phyloP scores from a whole-genome alignment of 2,888 invertebrate species.

The Dorcus hopei region DNA sequence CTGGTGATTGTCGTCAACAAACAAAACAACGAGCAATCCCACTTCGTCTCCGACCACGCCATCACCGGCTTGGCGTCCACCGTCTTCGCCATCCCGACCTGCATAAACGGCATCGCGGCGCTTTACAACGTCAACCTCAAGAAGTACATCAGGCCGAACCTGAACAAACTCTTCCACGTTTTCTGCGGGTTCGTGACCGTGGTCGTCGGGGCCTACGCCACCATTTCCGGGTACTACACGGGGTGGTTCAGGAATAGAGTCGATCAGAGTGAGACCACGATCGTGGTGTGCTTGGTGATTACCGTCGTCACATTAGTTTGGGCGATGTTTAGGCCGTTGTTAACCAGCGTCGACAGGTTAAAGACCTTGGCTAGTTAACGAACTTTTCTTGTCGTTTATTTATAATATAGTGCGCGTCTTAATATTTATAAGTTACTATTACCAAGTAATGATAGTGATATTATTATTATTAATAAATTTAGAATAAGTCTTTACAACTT shows the following conservation, averaged over 20 bases:
- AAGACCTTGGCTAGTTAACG: constrained; percentile 10
- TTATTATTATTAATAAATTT: no score
- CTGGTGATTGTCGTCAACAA: constrained; percentile 37
- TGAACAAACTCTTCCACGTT: constrained; percentile 28
- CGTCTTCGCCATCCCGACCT: constrained; percentile 32
- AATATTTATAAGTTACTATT: not conserved
- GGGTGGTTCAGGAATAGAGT: constrained; percentile 25
- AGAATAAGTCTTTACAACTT: no score
- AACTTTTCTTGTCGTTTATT: not conserved
- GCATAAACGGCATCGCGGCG: constrained; percentile 38
- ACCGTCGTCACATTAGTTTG: constrained; percentile 12
- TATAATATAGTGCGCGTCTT: not conserved
- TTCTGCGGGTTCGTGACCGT: constrained; percentile 24
- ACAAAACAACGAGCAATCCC: constrained; percentile 35
- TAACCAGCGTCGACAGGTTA: constrained; percentile 15
- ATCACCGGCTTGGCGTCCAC: constrained; percentile 39
- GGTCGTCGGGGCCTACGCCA: constrained; percentile 22
- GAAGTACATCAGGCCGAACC: constrained; percentile 23
- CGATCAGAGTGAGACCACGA: not conserved
- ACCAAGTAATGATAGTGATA: no score
- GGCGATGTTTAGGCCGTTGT: constrained; percentile 7
- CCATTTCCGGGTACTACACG: constrained; percentile 27
- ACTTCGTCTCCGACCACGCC: constrained; percentile 44
- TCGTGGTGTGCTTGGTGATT: constrained; percentile 17
- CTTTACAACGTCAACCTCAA: constrained; percentile 37